phyloP scores from a whole-genome alignment of 2,113 vertebrate genomes.

The Strix aluco region DNA sequence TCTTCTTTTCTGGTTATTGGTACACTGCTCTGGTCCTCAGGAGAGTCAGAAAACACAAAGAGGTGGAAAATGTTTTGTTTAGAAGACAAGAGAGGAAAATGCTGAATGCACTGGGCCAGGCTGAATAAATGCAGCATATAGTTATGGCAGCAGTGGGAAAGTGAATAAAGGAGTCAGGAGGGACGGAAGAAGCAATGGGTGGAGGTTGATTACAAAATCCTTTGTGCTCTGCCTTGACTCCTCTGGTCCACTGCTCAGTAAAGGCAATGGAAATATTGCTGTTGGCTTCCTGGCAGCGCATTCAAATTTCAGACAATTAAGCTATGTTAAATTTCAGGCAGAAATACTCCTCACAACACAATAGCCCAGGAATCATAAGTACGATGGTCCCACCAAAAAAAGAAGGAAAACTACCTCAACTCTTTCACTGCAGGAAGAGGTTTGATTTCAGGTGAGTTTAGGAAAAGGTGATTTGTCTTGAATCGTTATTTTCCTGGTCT shows the following conservation, averaged over 20 bases:
- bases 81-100: conserved; percentile 18
- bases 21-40: neutral
- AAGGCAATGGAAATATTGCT: neutral
- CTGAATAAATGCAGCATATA: neutral
- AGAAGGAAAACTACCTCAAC: neutral
- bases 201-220: neutral
- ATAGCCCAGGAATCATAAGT: neutral
- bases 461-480: neutral
- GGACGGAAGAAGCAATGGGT: neutral
- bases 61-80: conserved; percentile 25
- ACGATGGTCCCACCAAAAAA: neutral
- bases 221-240: neutral
- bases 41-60: conserved; percentile 50
- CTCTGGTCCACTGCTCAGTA: neutral
- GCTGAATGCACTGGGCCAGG: neutral
- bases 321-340: neutral
- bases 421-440: neutral
- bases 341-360: neutral
- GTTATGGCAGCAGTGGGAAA: neutral
- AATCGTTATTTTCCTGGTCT: neutral
- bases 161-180: neutral
- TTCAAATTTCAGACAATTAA: neutral
- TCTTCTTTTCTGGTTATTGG: neutral
- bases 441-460: neutral
- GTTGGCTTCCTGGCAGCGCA: neutral